Evolutionary conservation across 2,113 vertebrate species (phyloP), one percentile per base, ranked within the genome.

Genomic region (Amblyornis subalaris): DNA sequence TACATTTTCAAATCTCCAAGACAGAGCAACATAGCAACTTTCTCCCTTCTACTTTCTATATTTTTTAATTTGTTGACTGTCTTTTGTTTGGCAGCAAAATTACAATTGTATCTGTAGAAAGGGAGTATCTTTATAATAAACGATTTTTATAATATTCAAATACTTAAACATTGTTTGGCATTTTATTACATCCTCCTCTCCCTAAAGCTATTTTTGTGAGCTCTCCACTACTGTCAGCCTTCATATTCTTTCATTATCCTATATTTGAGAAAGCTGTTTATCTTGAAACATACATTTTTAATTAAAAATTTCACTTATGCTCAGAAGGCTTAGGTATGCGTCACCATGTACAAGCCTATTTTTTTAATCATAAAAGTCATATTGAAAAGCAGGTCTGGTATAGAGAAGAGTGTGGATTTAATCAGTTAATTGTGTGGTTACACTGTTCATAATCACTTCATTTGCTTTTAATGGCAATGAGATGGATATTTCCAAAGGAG

Each of bases 401-500:
- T 55, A 77, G 58, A 90, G 22, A 79, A 71, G 45, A 91, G 66
- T 58, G 31, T 77, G 67, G 44, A 71, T 97, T 97, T 96, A 95
- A 95, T 97, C 93, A 93, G 82, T 93, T 94, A 96, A 95, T 96
- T 90, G 85, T 89, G 70, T 44, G 62, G 85, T 94, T 95, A 74
- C n/a, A 67, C 44, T 75, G 64, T 74, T 95, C 71, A 47, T 93
- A 97, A 96, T 95, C 91, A 88, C 75, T 94, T 95, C 86, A 93
- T 95, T 96, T 95, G 78, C 75, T 96, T 95, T 94, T 96, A 95
- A 93, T 91, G 82, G 75, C 88, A 95, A 95, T 88, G 91, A 94
- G 91, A 85, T 89, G 79, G 93, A 88, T 94, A 90, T 95, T 95
- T 95, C 85, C 88, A 93, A 93, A 95, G 69, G 69, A 96, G 76